Evolutionary conservation across 2,888 invertebrate genomes (phyloP), one percentile per base, ranked within the genome.

Genomic region (Miltochrista miniata): DNA sequence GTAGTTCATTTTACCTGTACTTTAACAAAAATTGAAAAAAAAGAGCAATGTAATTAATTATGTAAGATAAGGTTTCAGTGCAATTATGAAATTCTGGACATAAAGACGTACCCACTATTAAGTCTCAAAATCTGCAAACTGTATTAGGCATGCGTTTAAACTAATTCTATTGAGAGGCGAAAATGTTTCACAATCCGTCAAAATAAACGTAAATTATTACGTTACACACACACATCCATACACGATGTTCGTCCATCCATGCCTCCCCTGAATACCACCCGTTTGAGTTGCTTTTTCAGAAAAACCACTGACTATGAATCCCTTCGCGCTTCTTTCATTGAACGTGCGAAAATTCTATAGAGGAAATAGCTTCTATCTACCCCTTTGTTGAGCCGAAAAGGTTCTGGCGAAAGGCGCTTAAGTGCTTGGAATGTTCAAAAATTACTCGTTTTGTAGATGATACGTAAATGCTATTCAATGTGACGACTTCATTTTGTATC

Each of bases 341-440:
- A 69, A 74, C 76, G 83, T 76, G 82, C 73, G 78, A 79, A 82
- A 85, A 83, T 83, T 84, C 83, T 81, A 84, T 85, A 79, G 79
- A 71, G 69, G 78, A 82, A 80, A 83, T 83, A 83, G 85, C 86
- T 84, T 74, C 73, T 74, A 69, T 79, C 61, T 70, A 64, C 69
- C 70, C 77, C 72, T 82, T 82, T 80, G 79, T 76, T 54, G 51
- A 61, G 45, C 30, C 74, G 68, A 68, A 64, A 63, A 61, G 54
- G 63, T 57, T 57, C 50, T 47, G 44, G 52, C 54, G 58, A 63
- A 66, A 59, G 62, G 55, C 31, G 54, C 61, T 69, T 68, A 65
- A 63, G 63, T 61, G 64, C 69, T 70, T 49, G 56, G 50, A 56
- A 54, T 61, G 58, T 51, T 56, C 58, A 54, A 66, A 66, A 63